phyloP scores from a whole-genome alignment of 2,797 vertebrate species.

The Schizopygopsis malacanthus region DNA sequence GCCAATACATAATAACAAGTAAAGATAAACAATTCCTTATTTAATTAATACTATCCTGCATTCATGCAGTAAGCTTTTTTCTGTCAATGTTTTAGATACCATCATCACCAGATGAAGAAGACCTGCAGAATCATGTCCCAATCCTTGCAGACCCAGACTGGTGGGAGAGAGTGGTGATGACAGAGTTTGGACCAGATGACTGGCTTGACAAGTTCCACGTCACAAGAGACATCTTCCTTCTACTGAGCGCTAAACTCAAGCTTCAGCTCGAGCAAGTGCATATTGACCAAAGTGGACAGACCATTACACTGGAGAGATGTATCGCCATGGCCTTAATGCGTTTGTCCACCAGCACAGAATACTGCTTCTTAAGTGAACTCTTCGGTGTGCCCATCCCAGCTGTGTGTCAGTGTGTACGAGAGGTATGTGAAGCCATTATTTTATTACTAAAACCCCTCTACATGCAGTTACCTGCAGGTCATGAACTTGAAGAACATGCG shows the following conservation, averaged over 20 bases:
- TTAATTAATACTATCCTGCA: background rate
- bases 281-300: conserved; percentile 61
- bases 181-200: conserved; percentile 73
- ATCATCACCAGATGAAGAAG: conserved; percentile 65
- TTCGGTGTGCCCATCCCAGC: conserved; percentile 69
- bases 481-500: conserved; percentile 73
- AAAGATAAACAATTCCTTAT: background rate
- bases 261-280: conserved; percentile 64
- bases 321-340: conserved; percentile 76
- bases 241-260: conserved; percentile 71
- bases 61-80: background rate
- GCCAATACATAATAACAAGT: background rate
- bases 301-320: conserved; percentile 72
- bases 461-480: conserved; percentile 68
- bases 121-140: conserved; percentile 61
- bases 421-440: conserved; percentile 72
- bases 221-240: conserved; percentile 76
- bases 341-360: conserved; percentile 73
- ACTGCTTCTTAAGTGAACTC: conserved; percentile 69
- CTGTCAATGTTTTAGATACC: conserved; percentile 18
- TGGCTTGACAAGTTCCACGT: conserved; percentile 79
- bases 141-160: conserved; percentile 66
- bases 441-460: conserved; percentile 73
- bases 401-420: conserved; percentile 70
- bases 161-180: conserved; percentile 75